phyloP scores from a whole-genome alignment of 1,140 invertebrate species.

The Steinernema feltiae region DNA sequence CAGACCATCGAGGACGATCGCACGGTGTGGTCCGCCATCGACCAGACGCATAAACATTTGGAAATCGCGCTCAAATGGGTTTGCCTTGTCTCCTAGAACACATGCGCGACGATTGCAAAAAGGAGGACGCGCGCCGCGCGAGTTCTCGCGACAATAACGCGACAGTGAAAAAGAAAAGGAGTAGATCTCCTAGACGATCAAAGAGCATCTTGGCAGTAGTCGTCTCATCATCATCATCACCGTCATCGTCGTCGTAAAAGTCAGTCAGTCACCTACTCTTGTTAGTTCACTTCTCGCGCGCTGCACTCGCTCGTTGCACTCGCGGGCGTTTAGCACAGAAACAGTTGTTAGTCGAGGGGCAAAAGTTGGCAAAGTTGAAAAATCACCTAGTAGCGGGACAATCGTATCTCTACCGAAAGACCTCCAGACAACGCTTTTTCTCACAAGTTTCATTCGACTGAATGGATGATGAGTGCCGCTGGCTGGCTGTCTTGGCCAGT shows the following conservation, averaged over 20 bases:
- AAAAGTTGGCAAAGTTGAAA: not conserved
- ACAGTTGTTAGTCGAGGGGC: not conserved
- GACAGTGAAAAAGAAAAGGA: not conserved
- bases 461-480: not conserved
- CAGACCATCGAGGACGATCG: not conserved
- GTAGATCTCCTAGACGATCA: not conserved
- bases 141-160: not conserved
- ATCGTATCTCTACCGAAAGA: not conserved
- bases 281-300: no score
- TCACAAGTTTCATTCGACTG: conserved; percentile 8
- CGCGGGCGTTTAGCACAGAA: no score
- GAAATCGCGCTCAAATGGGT: not conserved
- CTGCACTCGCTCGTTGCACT: no score
- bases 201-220: not conserved
- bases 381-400: not conserved
- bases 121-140: no score
- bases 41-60: conserved; percentile 2
- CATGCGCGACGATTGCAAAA: not conserved
- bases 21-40: not conserved
- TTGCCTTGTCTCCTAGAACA: not conserved
- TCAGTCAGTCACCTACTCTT: no score
- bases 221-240: not conserved
- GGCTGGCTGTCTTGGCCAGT: not conserved
- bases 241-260: not conserved
- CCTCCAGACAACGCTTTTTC: not conserved